A percentile compares a stretch with the other conserved stretches of the same genome.
Conservation (phyloP, 2,797 vertebrate genomes). For the Danionella dracula region DNA sequence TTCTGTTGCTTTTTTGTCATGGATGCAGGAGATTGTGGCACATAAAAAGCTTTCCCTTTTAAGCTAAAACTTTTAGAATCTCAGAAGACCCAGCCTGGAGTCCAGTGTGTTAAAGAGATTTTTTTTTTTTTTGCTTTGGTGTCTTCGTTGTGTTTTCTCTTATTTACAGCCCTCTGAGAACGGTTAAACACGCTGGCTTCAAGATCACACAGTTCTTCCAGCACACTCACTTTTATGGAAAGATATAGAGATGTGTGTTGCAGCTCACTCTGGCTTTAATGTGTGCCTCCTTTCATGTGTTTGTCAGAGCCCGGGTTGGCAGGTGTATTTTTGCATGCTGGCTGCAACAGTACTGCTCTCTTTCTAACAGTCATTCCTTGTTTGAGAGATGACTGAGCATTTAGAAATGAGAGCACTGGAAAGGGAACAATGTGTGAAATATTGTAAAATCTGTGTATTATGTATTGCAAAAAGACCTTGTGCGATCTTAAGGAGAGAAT, state of each 20-base stretch:
- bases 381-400: constrained; percentile 35
- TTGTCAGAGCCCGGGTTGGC: constrained; percentile 19
- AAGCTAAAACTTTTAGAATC: too few species aligned
- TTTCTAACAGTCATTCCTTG: constrained; percentile 16
- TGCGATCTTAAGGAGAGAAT: neutral
- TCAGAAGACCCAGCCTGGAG: constrained; percentile 3
- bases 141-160: constrained; percentile 5
- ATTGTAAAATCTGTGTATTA: constrained; percentile 5
- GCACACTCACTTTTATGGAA: constrained; percentile 16
- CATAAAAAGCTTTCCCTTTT: too few species aligned
- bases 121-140: constrained; percentile 18
- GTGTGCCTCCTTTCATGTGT: constrained; percentile 43
- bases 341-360: constrained; percentile 2
- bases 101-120: constrained; percentile 19
- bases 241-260: constrained; percentile 28
- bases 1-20: too few species aligned
- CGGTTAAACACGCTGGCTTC: constrained; percentile 15
- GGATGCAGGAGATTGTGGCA: too few species aligned
- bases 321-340: constrained; percentile 47
- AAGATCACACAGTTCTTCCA: constrained; percentile 23
- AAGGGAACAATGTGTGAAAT: neutral
- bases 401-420: constrained; percentile 19
- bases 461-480: neutral
- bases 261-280: constrained; percentile 36
- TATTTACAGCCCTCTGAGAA: constrained; percentile 25